These are phyloP conservation scores for Bombus pascuorum DNA, from an alignment of 1,140 invertebrate genomes.

Conservation along the genomic window DNA sequence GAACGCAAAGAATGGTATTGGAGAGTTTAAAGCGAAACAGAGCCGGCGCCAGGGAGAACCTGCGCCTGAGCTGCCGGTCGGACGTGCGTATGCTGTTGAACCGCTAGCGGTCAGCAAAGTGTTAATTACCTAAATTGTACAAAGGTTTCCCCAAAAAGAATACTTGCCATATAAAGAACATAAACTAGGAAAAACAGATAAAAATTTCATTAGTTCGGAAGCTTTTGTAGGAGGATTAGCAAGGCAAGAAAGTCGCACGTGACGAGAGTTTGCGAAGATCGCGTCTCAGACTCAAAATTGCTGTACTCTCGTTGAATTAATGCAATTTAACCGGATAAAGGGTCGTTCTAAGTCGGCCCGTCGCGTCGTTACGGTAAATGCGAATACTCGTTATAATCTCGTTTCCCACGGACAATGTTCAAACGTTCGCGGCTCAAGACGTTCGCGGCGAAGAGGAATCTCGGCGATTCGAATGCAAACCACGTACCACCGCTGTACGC, in stretches of 20 bases:
- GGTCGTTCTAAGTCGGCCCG: neutral
- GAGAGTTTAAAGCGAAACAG: no score
- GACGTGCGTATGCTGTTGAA: no score
- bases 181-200: neutral
- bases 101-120: no score
- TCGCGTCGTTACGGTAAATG: neutral
- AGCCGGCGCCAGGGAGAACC: no score
- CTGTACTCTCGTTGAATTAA: neutral
- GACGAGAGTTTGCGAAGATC: neutral
- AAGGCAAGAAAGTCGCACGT: neutral
- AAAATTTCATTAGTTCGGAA: neutral
- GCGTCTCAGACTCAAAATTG: neutral
- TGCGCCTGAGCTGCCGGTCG: no score
- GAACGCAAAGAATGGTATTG: no score
- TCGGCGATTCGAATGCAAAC: neutral
- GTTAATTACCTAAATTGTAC: no score
- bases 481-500: neutral
- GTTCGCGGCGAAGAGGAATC: neutral
- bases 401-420: conserved; percentile 4
- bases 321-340: neutral
- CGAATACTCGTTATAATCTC: conserved; percentile 33
- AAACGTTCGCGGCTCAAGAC: neutral
- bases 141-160: no score
- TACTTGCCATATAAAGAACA: no score
- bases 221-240: neutral